Base-by-base conservation (phyloP, 1,140 invertebrate species). In the Brachionus calyciflorus region DNA sequence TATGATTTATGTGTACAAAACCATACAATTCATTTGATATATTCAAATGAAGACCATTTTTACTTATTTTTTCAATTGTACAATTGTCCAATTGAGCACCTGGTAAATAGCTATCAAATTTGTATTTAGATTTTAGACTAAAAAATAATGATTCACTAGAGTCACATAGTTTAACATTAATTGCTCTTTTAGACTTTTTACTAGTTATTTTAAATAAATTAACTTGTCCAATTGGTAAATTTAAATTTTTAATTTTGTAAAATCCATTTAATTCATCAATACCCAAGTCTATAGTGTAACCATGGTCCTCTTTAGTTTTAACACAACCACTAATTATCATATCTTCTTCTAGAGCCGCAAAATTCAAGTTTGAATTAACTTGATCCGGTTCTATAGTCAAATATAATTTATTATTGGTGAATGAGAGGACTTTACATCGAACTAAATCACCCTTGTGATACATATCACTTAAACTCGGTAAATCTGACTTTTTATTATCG, bases 301-400 rank as follows among this genome's bases (percentile, higher is more conserved):
- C 69, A 55, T 73, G 69, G 41, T 73, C 69, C 17, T 73, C 69
- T 73, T 73, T 49, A 6, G 46, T 73, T 49, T 73, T 73, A 3
- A 73, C 46, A 19, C 9, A 21, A 30, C 69, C 69, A 26, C 46
- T 73, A 10, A 73, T 10, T 12, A 73, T 73, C 69, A 73, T 73
- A 6, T 41, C 69, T 7, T 73, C 46, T 26, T 73, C 46, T 19
- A 73, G 46, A 55, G 17, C 33, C 3, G 46, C 19, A 49, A 55
- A 73, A 1, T n/a, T 73, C 21, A 73, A 55, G 19, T 21, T 51
- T 14, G 14, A 24, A 40, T 73, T 73, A 14, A 73, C 44, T 55
- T 73, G 46, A 55, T 33, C 46, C n/a, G 69, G 69, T 12, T 73
- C 69, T 5, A 73, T 49, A n/a, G 44, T 73, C n/a, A 73, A 41